Conservation (phyloP, 2,113 vertebrate genomes). For the Tetrax tetrax region DNA sequence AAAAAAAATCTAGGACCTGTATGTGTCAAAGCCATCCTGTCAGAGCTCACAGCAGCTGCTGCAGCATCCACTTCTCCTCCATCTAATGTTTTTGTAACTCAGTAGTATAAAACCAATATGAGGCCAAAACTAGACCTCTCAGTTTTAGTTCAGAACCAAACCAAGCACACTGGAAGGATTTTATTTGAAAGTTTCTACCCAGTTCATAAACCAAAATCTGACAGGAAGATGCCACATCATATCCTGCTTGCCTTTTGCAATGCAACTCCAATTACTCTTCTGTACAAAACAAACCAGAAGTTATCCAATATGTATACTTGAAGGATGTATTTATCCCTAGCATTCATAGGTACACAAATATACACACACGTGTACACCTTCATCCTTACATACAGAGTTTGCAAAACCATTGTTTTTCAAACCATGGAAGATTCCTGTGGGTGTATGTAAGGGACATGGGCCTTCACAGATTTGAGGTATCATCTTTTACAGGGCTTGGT, state of each 20-base stretch:
- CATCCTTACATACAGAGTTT: background rate
- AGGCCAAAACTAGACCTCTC: background rate
- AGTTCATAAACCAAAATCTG: background rate
- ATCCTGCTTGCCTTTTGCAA: background rate
- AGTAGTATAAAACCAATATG: background rate
- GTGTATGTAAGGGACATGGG: fast-evolving
- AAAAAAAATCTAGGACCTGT: background rate
- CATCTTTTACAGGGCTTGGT: background rate
- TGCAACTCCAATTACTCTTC: background rate
- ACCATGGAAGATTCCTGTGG: fast-evolving
- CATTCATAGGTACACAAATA: background rate
- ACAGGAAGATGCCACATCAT: background rate
- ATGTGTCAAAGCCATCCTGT: background rate
- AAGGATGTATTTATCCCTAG: background rate
- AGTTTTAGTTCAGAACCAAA: background rate
- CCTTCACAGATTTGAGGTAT: background rate
- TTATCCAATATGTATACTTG: fast-evolving
- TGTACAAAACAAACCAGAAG: fast-evolving
- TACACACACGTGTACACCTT: fast-evolving
- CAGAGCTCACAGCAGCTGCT: background rate
- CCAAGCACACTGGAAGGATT: background rate
- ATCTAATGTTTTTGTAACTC: background rate
- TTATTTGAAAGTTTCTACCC: background rate
- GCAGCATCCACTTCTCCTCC: background rate
- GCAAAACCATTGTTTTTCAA: background rate